Conservation (phyloP, 2,797 vertebrate genomes). For the Urosaurus nigricauda region DNA sequence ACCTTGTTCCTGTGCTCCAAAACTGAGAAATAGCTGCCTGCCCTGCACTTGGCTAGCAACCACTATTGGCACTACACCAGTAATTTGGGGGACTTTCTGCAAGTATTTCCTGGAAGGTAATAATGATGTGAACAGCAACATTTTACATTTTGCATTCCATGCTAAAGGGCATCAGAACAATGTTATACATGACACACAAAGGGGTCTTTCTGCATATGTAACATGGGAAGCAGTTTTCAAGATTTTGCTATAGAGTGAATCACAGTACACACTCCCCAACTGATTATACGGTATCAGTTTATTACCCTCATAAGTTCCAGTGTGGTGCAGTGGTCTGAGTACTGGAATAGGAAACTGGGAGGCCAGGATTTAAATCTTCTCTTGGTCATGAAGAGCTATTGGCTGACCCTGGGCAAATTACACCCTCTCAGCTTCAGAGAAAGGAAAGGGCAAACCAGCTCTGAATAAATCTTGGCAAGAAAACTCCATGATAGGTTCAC, state of each 20-base stretch:
- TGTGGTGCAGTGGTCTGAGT: too few species aligned
- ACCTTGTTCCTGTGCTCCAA: neutral
- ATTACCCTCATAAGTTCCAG: too few species aligned
- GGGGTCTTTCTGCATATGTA: neutral
- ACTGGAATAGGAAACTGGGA: too few species aligned
- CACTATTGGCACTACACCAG: neutral
- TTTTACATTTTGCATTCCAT: neutral
- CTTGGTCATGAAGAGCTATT: too few species aligned
- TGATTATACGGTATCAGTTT: neutral
- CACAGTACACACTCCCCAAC: neutral
- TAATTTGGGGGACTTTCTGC: neutral
- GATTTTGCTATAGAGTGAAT: neutral
- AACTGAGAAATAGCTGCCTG: neutral
- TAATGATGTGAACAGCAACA: neutral
- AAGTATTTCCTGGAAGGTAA: neutral
- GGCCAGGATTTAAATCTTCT: too few species aligned
- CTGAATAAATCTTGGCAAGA: too few species aligned
- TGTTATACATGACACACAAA: neutral
- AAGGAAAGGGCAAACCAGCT: too few species aligned
- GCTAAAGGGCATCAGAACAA: neutral
- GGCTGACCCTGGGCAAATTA: too few species aligned
- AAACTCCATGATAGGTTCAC: too few species aligned
- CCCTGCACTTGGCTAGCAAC: neutral
- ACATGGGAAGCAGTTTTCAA: neutral
- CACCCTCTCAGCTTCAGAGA: too few species aligned